These are phyloP conservation scores for Corvus moneduloides DNA, from an alignment of 2,113 vertebrate species.

Conservation along the genomic window DNA sequence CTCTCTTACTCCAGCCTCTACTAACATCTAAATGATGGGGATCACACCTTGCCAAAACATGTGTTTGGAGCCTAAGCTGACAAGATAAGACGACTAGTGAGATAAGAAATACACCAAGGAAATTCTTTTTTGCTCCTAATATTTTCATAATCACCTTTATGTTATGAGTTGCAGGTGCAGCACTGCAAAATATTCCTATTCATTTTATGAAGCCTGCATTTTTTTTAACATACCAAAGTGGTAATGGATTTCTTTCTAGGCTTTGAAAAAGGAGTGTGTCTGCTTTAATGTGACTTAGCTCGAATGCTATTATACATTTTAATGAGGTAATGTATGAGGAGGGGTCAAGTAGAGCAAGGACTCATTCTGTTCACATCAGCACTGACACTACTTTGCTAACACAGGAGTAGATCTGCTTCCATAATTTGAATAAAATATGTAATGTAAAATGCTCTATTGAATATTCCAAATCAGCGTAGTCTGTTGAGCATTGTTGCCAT, in stretches of 20 bases:
- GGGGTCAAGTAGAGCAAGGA: conserved; percentile 1
- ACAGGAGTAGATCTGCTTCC: background rate
- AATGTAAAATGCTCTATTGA: conserved; percentile 40
- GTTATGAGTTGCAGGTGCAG: background rate
- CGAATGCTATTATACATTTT: background rate
- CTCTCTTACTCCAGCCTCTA: background rate
- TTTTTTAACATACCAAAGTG: background rate
- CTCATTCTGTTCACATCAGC: background rate
- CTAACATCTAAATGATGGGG: background rate
- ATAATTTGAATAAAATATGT: conserved; percentile 58
- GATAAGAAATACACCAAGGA: background rate
- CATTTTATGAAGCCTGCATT: background rate
- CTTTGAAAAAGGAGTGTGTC: background rate
- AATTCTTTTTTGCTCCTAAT: background rate
- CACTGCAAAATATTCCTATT: background rate
- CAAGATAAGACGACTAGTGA: background rate
- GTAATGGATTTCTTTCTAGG: background rate
- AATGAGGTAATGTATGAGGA: background rate
- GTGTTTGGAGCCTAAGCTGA: background rate
- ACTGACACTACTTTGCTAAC: background rate
- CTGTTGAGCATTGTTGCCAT: conserved; percentile 68
- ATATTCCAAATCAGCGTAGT: conserved; percentile 36
- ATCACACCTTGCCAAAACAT: background rate
- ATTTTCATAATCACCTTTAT: background rate
- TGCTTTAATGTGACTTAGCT: background rate